Percentiles rank a stretch among this genome's conserved stretches.
Conservation (phyloP, 2,113 vertebrate species). For the Bungarus multicinctus region DNA sequence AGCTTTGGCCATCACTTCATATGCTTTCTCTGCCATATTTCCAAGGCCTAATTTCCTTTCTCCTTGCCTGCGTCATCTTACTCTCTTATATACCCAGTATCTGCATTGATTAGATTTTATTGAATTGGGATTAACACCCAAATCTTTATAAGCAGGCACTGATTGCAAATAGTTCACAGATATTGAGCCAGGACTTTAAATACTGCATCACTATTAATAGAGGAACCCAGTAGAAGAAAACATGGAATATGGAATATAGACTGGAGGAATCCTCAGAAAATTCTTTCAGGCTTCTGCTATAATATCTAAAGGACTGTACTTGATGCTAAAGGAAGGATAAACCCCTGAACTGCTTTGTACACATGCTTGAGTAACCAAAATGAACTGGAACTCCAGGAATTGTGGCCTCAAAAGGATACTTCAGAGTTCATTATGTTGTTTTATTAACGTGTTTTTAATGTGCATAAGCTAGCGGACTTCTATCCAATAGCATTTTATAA, state of each 20-base stretch:
- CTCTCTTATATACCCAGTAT: background rate
- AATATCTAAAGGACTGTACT: background rate
- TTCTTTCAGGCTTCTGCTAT: background rate
- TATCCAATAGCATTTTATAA: background rate
- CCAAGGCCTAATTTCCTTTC: background rate
- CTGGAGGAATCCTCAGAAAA: background rate
- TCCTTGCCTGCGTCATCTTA: background rate
- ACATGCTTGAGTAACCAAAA: background rate
- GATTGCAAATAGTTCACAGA: background rate
- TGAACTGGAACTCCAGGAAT: background rate
- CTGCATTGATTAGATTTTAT: background rate
- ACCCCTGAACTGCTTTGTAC: background rate
- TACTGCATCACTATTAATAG: background rate
- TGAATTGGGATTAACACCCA: background rate
- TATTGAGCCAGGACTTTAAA: background rate
- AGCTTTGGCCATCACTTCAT: background rate
- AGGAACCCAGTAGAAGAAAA: background rate
- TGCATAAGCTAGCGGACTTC: background rate
- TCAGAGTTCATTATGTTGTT: background rate
- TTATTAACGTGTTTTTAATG: background rate
- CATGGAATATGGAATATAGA: background rate
- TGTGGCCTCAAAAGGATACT: background rate
- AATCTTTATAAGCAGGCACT: background rate
- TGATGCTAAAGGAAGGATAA: background rate
- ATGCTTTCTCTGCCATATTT: background rate